Conservation (phyloP, 2,888 invertebrate genomes). For the Clanis bilineata region DNA sequence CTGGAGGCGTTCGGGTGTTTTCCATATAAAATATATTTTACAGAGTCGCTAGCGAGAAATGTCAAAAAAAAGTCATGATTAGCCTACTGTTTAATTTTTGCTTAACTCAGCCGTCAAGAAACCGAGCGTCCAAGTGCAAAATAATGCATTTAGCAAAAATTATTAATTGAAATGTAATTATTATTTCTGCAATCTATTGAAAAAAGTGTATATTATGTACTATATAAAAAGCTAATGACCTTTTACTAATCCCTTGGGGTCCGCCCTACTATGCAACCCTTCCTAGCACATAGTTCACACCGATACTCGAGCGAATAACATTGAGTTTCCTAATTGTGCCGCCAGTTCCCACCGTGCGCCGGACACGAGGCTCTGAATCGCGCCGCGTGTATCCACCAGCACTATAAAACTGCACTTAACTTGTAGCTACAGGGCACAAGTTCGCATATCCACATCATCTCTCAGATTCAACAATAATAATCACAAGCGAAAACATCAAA, state of each 20-base stretch:
- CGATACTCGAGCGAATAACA: constrained; percentile 63
- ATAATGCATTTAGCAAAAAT: too few species aligned
- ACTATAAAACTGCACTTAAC: constrained; percentile 30
- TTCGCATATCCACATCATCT: constrained; percentile 16
- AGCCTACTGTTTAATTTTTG: too few species aligned
- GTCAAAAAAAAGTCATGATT: too few species aligned
- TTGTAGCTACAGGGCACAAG: constrained; percentile 18
- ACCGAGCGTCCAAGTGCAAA: too few species aligned
- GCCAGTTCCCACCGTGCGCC: constrained; percentile 69
- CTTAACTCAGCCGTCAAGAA: too few species aligned
- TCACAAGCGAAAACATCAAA: constrained; percentile 17
- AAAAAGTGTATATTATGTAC: too few species aligned
- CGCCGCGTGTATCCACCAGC: constrained; percentile 31
- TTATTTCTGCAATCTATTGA: too few species aligned
- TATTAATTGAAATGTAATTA: too few species aligned
- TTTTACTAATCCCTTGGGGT: constrained; percentile 30
- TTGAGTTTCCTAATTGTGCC: constrained; percentile 75
- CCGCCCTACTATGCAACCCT: constrained; percentile 47
- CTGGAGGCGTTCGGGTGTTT: too few species aligned
- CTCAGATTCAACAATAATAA: constrained; percentile 14
- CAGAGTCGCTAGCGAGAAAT: too few species aligned
- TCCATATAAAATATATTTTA: too few species aligned
- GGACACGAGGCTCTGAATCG: constrained; percentile 68
- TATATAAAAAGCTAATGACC: neutral
- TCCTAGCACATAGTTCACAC: constrained; percentile 46